Evolutionary conservation across 2,888 invertebrate genomes (phyloP).

Genomic region (Polydesmus complanatus): DNA sequence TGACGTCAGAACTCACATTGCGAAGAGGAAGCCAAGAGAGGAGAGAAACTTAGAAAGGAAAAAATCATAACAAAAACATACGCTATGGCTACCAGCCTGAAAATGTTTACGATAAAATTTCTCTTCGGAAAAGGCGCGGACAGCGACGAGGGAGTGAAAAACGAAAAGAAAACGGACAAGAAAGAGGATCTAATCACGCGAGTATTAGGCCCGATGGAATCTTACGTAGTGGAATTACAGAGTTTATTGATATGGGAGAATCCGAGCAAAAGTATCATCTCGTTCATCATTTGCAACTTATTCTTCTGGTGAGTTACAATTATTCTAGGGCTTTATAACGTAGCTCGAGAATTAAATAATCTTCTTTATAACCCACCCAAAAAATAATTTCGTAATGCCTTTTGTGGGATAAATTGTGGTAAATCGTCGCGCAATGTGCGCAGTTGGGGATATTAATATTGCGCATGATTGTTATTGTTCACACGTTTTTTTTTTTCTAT

Average conservation of each 20-base stretch:
- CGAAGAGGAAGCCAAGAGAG: neutral
- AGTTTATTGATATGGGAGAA: conserved; percentile 34
- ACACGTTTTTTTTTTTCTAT: no score
- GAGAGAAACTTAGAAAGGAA: neutral
- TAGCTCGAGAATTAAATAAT: no score
- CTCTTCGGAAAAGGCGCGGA: no score
- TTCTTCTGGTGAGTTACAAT: conserved; percentile 31
- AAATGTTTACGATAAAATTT: no score
- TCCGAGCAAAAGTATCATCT: conserved; percentile 28
- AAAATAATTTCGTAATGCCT: no score
- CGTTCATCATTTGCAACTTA: conserved; percentile 29
- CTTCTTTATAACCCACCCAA: no score
- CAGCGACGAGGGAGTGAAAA: no score
- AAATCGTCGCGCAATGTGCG: no score
- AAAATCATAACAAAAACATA: neutral
- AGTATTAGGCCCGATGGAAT: conserved; percentile 24
- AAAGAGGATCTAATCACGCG: neutral
- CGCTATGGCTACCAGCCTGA: neutral
- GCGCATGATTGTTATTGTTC: no score
- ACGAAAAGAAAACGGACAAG: neutral
- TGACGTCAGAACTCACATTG: neutral
- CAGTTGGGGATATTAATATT: no score
- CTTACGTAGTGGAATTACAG: conserved; percentile 30
- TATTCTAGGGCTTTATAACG: no score
- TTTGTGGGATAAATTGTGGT: no score